Evolutionary conservation across 2,113 vertebrate species (phyloP).

Genomic region (Sprattus sprattus): DNA sequence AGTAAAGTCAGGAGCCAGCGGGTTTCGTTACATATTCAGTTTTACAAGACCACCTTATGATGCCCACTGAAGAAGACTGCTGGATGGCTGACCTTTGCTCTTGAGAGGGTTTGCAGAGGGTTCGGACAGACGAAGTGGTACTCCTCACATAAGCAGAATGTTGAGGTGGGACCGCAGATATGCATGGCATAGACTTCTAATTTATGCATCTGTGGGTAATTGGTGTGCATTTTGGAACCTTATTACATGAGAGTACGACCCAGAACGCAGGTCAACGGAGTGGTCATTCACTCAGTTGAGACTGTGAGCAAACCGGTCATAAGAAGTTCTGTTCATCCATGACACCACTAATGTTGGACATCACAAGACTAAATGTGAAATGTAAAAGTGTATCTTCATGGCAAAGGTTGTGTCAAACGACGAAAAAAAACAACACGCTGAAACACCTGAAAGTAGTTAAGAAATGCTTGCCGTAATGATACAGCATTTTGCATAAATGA

Average conservation of each 20-base stretch:
- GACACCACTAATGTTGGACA: background rate
- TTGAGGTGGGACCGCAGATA: background rate
- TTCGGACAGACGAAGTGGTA: background rate
- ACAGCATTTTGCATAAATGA: background rate
- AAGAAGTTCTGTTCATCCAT: background rate
- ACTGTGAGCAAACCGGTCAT: background rate
- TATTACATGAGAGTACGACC: background rate
- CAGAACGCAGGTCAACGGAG: background rate
- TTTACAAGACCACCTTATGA: constrained; percentile 31
- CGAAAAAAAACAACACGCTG: background rate
- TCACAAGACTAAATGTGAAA: background rate
- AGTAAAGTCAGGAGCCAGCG: background rate
- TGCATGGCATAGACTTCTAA: background rate
- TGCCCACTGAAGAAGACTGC: constrained; percentile 15
- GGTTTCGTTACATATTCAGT: constrained; percentile 31
- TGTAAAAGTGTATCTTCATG: background rate
- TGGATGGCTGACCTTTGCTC: constrained; percentile 9
- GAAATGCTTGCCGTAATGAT: background rate
- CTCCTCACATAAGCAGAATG: background rate
- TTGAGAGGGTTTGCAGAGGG: background rate
- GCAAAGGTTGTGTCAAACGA: no score
- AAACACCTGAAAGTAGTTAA: background rate
- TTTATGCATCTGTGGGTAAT: background rate
- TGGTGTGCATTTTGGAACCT: background rate
- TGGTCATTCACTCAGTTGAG: background rate